A percentile compares a stretch with the other conserved stretches of the same genome.
These are phyloP conservation scores for Drosophila littoralis DNA, from an alignment of 1,140 invertebrate species.

Conservation along the genomic window DNA sequence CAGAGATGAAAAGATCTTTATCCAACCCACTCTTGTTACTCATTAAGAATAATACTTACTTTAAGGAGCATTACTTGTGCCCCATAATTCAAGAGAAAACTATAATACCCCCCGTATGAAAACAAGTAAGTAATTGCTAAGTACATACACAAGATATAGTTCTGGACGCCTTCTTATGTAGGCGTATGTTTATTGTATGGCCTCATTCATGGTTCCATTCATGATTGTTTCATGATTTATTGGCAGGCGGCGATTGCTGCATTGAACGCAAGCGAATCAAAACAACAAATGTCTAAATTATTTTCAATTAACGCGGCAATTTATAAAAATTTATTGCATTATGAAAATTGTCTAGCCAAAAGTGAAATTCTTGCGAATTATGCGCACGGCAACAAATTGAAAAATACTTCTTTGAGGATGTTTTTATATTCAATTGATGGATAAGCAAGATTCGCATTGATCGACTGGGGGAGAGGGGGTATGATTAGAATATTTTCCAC, in stretches of 20 bases:
- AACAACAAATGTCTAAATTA: slow-evolving; percentile 69
- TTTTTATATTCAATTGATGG: not conserved
- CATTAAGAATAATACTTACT: not conserved
- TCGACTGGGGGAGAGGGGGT: too few species aligned
- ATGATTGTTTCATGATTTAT: slow-evolving; percentile 50
- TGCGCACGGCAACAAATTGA: slow-evolving; percentile 30
- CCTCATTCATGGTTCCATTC: slow-evolving; percentile 40
- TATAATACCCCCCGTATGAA: not conserved
- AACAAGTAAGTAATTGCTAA: not conserved
- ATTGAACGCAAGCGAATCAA: slow-evolving; percentile 51
- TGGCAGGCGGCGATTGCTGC: slow-evolving; percentile 11
- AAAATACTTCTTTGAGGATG: slow-evolving; percentile 1
- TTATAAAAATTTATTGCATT: slow-evolving; percentile 63
- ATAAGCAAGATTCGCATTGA: not conserved
- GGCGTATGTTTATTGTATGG: slow-evolving; percentile 31
- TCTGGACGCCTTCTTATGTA: not conserved
- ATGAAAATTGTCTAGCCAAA: slow-evolving; percentile 51
- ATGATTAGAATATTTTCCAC: too few species aligned
- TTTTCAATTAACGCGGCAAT: slow-evolving; percentile 60
- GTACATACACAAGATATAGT: not conserved
- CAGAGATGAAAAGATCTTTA: not conserved
- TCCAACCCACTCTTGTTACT: not conserved
- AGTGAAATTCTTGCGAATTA: slow-evolving; percentile 42
- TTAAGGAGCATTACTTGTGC: not conserved
- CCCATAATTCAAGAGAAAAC: not conserved